phyloP scores from a whole-genome alignment of 2,888 invertebrate species.

The Escarpia spicata region DNA sequence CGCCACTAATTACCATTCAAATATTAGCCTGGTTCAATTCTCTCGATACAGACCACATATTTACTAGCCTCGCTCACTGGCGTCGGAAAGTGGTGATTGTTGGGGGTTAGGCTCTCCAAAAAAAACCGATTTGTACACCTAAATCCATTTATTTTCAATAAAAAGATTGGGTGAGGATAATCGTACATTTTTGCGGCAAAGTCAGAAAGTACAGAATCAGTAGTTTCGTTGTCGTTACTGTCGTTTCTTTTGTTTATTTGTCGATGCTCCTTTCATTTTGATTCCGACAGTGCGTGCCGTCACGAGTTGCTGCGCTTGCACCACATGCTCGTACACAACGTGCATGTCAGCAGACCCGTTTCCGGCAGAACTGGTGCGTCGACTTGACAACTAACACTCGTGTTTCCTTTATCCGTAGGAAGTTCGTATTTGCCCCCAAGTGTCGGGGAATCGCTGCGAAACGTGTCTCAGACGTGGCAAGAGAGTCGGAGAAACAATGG shows the following conservation, averaged over 20 bases:
- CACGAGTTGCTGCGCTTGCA: background rate
- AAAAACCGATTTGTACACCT: no score
- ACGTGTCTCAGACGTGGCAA: background rate
- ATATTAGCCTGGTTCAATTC: no score
- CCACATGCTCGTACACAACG: background rate
- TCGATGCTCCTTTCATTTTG: background rate
- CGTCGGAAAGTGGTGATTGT: no score
- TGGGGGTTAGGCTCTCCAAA: no score
- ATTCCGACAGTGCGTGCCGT: background rate
- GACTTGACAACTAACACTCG: background rate
- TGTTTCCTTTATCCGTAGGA: conserved; percentile 23
- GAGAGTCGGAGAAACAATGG: background rate
- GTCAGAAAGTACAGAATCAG: background rate
- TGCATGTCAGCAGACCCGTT: background rate
- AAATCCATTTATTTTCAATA: no score
- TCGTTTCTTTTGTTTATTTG: background rate
- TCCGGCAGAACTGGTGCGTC: background rate
- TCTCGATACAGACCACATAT: no score
- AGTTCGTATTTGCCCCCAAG: conserved; percentile 31
- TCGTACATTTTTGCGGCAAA: background rate
- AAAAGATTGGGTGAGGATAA: no score
- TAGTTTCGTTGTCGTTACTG: background rate
- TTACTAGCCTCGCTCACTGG: no score
- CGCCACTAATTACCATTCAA: no score
- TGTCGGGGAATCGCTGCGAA: conserved; percentile 33